These are phyloP conservation scores for Anoplius nigerrimus DNA, from an alignment of 2,888 invertebrate species.

Conservation along the genomic window DNA sequence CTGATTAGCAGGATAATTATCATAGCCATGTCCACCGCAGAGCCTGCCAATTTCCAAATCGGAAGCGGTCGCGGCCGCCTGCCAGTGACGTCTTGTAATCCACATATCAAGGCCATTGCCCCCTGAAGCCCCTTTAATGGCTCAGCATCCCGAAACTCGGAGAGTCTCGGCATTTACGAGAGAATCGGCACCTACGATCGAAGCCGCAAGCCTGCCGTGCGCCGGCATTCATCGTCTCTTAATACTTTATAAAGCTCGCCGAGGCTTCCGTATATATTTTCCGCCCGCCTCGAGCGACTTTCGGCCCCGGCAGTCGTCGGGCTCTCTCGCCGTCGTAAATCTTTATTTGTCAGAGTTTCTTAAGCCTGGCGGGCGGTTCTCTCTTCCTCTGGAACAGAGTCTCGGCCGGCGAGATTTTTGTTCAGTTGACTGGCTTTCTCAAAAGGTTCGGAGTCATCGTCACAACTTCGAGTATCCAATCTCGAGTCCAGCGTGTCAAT, in stretches of 20 bases:
- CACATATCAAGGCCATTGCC: too few relatives aligned
- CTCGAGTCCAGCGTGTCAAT: too few relatives aligned
- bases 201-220: neutral
- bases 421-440: conserved; percentile 28
- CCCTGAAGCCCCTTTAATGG: too few relatives aligned
- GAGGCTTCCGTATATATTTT: too few relatives aligned
- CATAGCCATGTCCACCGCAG: too few relatives aligned
- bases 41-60: too few relatives aligned
- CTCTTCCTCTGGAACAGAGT: neutral
- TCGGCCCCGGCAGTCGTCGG: conserved; percentile 17
- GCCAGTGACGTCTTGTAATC: too few relatives aligned
- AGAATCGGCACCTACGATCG: neutral
- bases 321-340: conserved; percentile 62
- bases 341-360: conserved; percentile 63
- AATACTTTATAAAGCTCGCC: conserved; percentile 19
- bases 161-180: neutral
- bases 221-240: conserved; percentile 11
- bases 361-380: conserved; percentile 42
- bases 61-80: too few relatives aligned
- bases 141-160: too few relatives aligned
- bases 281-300: neutral
- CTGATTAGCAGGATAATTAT: too few relatives aligned
- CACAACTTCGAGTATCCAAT: neutral
- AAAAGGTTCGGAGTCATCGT: neutral
- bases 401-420: conserved; percentile 9